A percentile compares a stretch with the other conserved stretches of the same genome.
Evolutionary conservation across 2,888 invertebrate genomes (phyloP).

Genomic region (Diploptera punctata): DNA sequence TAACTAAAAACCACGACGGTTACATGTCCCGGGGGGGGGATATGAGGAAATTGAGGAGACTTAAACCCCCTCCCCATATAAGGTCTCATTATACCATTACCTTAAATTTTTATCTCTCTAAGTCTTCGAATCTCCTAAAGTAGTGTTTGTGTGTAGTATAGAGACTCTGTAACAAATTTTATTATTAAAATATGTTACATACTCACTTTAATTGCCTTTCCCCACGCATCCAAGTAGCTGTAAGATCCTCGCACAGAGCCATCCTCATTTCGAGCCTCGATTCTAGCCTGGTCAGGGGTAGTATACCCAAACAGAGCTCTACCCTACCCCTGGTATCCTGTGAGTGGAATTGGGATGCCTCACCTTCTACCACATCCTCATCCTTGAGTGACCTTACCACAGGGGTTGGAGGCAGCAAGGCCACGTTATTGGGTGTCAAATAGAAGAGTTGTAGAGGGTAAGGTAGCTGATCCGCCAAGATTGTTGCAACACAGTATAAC

Average conservation of each 20-base stretch:
- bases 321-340: conserved; percentile 69
- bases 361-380: conserved; percentile 8
- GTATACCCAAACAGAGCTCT: conserved; percentile 76
- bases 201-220: conserved; percentile 65
- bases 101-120: too few species aligned
- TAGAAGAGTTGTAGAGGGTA: conserved; percentile 31
- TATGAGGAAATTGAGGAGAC: too few species aligned
- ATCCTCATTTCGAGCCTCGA: conserved; percentile 70
- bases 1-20: too few species aligned
- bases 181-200: conserved; percentile 15
- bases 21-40: too few species aligned
- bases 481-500: not conserved
- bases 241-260: conserved; percentile 76
- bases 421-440: conserved; percentile 30
- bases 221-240: conserved; percentile 67
- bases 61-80: too few species aligned
- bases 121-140: too few species aligned
- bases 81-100: too few species aligned
- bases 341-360: conserved; percentile 62
- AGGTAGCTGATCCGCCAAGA: conserved; percentile 19
- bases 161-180: too few species aligned
- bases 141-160: too few species aligned
- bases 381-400: not conserved
- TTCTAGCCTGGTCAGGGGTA: conserved; percentile 75
- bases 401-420: not conserved